A percentile compares a stretch with the other conserved stretches of the same genome.
Conservation (phyloP, 2,113 vertebrate genomes). For the Anhinga anhinga region DNA sequence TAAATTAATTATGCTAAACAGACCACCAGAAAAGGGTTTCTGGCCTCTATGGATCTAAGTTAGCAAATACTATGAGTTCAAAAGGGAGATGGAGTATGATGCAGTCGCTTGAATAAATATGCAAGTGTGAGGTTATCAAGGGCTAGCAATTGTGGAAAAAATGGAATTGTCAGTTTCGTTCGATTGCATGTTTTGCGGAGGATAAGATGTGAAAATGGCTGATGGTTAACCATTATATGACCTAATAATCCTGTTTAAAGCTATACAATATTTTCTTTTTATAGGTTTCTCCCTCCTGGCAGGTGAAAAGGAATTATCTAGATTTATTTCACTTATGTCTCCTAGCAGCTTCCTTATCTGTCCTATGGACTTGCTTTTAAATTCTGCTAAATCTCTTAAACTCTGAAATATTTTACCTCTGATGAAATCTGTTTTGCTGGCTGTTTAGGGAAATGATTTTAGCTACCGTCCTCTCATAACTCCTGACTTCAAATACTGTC, state of each 20-base stretch:
- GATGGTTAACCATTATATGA: not conserved
- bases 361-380: not conserved
- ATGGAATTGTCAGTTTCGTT: no score
- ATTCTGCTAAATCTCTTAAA: not conserved
- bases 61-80: not conserved
- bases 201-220: not conserved
- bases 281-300: not conserved
- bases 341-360: slow-evolving; percentile 1
- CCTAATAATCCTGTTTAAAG: not conserved
- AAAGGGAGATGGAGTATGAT: not conserved
- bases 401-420: not conserved
- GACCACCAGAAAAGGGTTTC: not conserved
- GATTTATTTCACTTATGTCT: slow-evolving; percentile 20
- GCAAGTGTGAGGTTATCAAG: not conserved
- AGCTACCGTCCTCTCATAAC: not conserved
- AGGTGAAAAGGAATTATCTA: slow-evolving; percentile 5
- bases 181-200: not conserved
- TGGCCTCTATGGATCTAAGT: not conserved
- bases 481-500: not conserved
- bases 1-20: not conserved
- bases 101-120: not conserved
- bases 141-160: not conserved
- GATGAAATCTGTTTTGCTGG: not conserved
- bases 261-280: not conserved
- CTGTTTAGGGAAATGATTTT: not conserved